Base-by-base conservation (phyloP, 2,888 invertebrate genomes). In the Tortrix viridana region DNA sequence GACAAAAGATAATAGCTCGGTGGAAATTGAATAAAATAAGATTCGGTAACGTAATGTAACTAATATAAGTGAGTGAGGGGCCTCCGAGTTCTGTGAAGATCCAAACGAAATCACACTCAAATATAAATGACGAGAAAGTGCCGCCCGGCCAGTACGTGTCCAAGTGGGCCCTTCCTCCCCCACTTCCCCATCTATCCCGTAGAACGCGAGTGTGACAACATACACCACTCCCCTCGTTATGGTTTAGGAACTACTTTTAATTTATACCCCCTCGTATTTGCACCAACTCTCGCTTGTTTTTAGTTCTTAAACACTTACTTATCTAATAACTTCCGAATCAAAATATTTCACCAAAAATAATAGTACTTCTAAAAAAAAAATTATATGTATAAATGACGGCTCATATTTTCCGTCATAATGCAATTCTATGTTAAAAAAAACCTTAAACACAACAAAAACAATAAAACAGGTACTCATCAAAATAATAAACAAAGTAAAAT, bases 111-210 rank as follows among this genome's bases (percentile, higher is more conserved):
- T 89, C 89, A 86, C 86, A 87, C 88, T 86, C 84, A 86, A 88
- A 88, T 86, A 85, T 86, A 89, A 89, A 88, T 88, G 88, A 88
- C 86, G 88, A 87, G 82, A 87, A 88, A 88, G 86, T 85, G 82
- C 80, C 77, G 74, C 72, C 75, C 74, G 56, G 68, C 54, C 71
- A 71, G 77, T 85, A 89, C 88, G 89, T 90, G 90, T 86, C 86
- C 88, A 87, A 89, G 88, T 86, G 62, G 65, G 63, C 75, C 75
- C 74, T 74, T 69, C 73, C 67, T 71, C 71, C 76, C 74, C 70
- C 71, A 70, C 72, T 73, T 70, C 74, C 74, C 70, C 78, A 75
- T 79, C 77, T 79, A 77, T 77, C 77, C 78, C 82, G 83, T 81
- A 85, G 84, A 85, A 84, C 84, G 86, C 80, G 78, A 87, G 84